phyloP scores from a whole-genome alignment of 1,140 invertebrate species.

The Ceratina japonica region DNA sequence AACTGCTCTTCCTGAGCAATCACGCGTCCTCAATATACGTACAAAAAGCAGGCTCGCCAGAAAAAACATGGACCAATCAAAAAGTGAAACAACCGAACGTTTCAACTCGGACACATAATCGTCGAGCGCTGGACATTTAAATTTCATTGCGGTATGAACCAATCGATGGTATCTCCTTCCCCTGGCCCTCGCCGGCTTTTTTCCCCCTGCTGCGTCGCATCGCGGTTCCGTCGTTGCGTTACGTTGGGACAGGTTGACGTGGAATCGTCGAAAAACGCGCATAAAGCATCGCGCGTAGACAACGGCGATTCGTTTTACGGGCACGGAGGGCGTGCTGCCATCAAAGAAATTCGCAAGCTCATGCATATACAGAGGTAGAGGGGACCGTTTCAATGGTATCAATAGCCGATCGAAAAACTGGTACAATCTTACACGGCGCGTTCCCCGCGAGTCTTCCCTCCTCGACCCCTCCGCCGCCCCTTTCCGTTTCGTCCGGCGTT shows the following conservation, averaged over 20 bases:
- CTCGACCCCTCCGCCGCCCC: neutral
- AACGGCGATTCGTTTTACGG: slow-evolving; percentile 72
- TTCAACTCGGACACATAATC: slow-evolving; percentile 15
- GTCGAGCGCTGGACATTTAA: slow-evolving; percentile 17
- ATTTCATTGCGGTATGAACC: slow-evolving; percentile 47
- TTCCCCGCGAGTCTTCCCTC: slow-evolving; percentile 46
- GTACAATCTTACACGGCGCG: slow-evolving; percentile 73
- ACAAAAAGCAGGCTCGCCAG: neutral
- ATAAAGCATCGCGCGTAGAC: slow-evolving; percentile 63
- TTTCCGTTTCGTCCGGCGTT: neutral
- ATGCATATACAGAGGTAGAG: slow-evolving; percentile 71
- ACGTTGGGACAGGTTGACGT: slow-evolving; percentile 47
- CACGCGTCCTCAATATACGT: neutral
- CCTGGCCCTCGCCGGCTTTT: neutral
- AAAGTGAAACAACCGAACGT: neutral
- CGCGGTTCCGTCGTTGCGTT: neutral
- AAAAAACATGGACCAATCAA: neutral
- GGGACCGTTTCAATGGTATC: slow-evolving; percentile 67
- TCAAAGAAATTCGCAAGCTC: slow-evolving; percentile 74
- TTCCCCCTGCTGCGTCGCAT: slow-evolving; percentile 8
- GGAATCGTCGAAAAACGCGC: slow-evolving; percentile 64
- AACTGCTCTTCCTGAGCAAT: neutral
- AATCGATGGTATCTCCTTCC: slow-evolving; percentile 44
- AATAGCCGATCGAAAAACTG: slow-evolving; percentile 76
- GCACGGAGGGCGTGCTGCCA: slow-evolving; percentile 72